Evolutionary conservation across 2,888 invertebrate species (phyloP).

Genomic region (Ennomos fuscantarius): DNA sequence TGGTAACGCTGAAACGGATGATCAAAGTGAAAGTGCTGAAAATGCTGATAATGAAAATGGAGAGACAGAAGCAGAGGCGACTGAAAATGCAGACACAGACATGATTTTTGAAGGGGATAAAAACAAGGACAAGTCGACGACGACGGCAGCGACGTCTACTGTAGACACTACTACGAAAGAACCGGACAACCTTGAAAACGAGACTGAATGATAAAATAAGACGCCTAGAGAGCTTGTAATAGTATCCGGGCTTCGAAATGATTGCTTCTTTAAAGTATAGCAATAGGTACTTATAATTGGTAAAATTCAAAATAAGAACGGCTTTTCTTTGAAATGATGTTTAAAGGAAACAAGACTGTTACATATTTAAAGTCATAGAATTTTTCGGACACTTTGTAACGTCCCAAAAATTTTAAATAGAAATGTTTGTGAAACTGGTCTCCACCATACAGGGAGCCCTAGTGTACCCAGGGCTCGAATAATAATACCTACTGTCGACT

Average conservation of each 20-base stretch:
- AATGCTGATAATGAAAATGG: conserved; percentile 25
- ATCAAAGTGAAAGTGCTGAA: conserved; percentile 2
- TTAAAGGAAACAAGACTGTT: too few relatives aligned
- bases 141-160: conserved; percentile 30
- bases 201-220: conserved; percentile 57
- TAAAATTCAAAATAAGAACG: too few relatives aligned
- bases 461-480: too few relatives aligned
- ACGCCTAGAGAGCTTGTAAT: conserved; percentile 1
- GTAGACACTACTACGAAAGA: conserved; percentile 45
- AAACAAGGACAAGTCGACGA: conserved; percentile 16
- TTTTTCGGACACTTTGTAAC: too few relatives aligned
- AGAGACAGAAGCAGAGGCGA: too few relatives aligned
- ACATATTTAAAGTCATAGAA: too few relatives aligned
- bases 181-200: conserved; percentile 60
- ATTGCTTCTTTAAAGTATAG: conserved; percentile 1
- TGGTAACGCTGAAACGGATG: conserved; percentile 1
- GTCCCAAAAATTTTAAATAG: too few relatives aligned
- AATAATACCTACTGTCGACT: too few relatives aligned
- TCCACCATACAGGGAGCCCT: too few relatives aligned
- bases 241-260: conserved; percentile 13
- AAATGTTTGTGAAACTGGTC: too few relatives aligned
- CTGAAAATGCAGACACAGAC: conserved; percentile 13
- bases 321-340: too few relatives aligned
- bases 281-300: neutral
- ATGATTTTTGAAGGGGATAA: conserved; percentile 1